Base-by-base conservation (phyloP, 2,888 invertebrate species). In the Pristionchus exspectatus region DNA sequence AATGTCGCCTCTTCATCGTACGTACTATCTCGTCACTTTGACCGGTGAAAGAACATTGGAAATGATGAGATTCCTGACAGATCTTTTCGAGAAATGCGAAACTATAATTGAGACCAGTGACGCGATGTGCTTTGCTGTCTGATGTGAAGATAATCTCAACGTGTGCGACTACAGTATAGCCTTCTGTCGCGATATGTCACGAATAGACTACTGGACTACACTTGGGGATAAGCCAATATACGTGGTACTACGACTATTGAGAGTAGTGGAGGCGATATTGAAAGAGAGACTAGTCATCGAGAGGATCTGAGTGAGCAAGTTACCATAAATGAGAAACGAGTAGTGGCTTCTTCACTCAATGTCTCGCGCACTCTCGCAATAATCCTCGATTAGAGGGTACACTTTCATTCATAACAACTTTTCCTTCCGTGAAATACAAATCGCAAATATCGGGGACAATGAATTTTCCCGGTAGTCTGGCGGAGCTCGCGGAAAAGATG, bases 151-250 rank as follows among this genome's bases (percentile, higher is more conserved):
- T 9, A 21, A 74, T 63, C 24, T 1, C 24, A 7, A 7, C 24
- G 63, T 59, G 12, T 10, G 63, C n/a, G 38, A 38, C 74, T 74
- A 74, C 74, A 74, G 74, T 38, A 38, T 33, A 3, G 33, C 38
- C 74, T 74, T 38, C 74, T 50, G 44, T 14, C 69, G 30, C 14
- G 69, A 30, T 30, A 5, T 30, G 33, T 69, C 63, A 24, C 63
- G 63, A 63, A 63, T 63, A n/a, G 63, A 63, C n/a, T 24, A 63
- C n/a, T 24, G 16, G 59, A 9, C 12, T 66, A 16, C 69, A 33
- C 69, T 69, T 30, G 69, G n/a, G 66, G 66, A 69, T 69, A 18
- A 69, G 69, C 69, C 30, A 69, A 69, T 69, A 69, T 69, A 10
- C 63, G 63, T 63, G 24, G 63, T 63, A 63, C 63, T 63, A n/a